Evolutionary conservation across 2,888 invertebrate species (phyloP).

Genomic region (Cephus pygmeus): DNA sequence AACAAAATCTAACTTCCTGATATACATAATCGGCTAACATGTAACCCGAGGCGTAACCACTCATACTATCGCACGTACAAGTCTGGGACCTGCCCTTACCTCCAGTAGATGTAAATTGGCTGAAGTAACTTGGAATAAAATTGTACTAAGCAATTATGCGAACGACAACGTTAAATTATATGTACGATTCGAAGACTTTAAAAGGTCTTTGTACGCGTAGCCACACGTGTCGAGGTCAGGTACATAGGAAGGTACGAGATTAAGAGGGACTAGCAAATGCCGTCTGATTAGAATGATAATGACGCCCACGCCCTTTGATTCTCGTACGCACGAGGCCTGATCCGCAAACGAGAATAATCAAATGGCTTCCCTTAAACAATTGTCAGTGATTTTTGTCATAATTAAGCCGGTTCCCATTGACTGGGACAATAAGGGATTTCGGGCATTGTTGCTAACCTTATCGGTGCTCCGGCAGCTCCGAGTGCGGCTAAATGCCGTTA

Average conservation of each 20-base stretch:
- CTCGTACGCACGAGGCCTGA: not conserved
- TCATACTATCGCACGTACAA: not conserved
- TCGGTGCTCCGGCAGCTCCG: conserved; percentile 45
- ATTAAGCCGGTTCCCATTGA: conserved; percentile 56
- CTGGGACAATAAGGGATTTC: conserved; percentile 58
- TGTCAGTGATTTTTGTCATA: conserved; percentile 51
- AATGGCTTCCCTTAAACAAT: conserved; percentile 51
- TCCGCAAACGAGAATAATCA: conserved; percentile 25
- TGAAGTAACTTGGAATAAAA: not conserved
- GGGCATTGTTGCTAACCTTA: conserved; percentile 57
- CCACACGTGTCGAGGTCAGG: not conserved
- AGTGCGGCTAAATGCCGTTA: conserved; percentile 50
- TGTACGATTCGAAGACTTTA: not conserved
- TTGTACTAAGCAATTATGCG: not conserved
- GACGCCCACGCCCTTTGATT: not conserved
- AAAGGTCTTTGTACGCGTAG: not conserved
- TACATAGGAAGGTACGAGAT: not conserved
- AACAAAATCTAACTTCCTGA: conserved; percentile 31
- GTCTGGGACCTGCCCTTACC: not conserved
- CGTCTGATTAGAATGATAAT: not conserved
- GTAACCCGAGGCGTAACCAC: not conserved
- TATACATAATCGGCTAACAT: not conserved
- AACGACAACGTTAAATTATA: not conserved
- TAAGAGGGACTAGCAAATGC: not conserved
- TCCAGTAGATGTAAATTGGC: not conserved